A percentile compares a stretch with the other conserved stretches of the same genome.
phyloP scores from a whole-genome alignment of 2,797 vertebrate species.

The Melanotaenia maccullochi region DNA sequence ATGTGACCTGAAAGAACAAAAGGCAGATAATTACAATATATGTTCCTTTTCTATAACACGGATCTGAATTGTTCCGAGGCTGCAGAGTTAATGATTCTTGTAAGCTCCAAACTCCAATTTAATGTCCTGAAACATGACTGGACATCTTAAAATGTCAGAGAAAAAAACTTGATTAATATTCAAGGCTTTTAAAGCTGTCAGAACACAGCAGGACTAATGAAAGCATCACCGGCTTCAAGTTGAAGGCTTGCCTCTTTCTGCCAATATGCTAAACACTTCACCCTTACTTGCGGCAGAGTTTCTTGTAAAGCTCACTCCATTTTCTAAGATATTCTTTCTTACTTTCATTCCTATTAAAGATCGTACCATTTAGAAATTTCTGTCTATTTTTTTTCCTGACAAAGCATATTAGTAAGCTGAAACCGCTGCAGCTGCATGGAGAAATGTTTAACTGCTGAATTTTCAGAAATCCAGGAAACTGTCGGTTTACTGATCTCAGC shows the following conservation, averaged over 20 bases:
- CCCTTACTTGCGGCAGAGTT: constrained; percentile 13
- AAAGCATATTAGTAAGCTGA: constrained; percentile 60
- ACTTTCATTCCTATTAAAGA: constrained; percentile 47
- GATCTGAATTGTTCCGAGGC: constrained; percentile 52
- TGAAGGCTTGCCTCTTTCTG: constrained; percentile 28
- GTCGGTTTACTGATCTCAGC: constrained; percentile 29
- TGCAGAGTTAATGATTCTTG: constrained; percentile 70
- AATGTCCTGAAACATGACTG: constrained; percentile 62
- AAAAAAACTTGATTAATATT: constrained; percentile 60
- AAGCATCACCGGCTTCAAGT: constrained; percentile 36
- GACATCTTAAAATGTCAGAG: constrained; percentile 43
- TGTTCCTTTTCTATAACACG: constrained; percentile 56
- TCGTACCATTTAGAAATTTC: constrained; percentile 44
- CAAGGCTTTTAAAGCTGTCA: constrained; percentile 50
- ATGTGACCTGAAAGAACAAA: constrained; percentile 51
- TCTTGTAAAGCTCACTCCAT: constrained; percentile 33
- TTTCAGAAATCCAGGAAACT: constrained; percentile 30
- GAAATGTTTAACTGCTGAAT: constrained; percentile 30
- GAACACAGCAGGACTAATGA: constrained; percentile 45
- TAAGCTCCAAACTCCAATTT: constrained; percentile 65
- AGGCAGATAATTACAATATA: constrained; percentile 58
- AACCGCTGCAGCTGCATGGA: constrained; percentile 39
- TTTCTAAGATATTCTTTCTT: constrained; percentile 23
- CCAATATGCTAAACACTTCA: constrained; percentile 16
- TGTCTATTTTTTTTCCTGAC: constrained; percentile 56